Evolutionary conservation across 1,140 invertebrate genomes (phyloP).

Genomic region (Adoxophyes honmai): DNA sequence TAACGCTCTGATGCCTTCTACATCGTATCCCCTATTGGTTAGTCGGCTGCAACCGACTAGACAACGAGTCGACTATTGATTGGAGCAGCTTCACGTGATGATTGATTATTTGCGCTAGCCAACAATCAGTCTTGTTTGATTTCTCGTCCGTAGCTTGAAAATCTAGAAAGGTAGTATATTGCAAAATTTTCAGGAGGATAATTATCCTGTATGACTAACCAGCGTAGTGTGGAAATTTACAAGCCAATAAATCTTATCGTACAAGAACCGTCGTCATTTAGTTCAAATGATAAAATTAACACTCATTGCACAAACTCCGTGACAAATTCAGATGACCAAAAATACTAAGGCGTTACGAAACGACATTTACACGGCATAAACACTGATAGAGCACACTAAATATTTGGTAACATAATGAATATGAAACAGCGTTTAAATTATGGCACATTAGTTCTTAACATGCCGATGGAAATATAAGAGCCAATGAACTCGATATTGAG

Average conservation of each 20-base stretch:
- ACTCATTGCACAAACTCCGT: background rate
- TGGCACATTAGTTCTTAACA: constrained; percentile 2
- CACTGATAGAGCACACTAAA: background rate
- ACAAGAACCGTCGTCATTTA: background rate
- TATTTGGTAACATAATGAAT: constrained; percentile 10
- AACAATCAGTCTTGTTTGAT: no score
- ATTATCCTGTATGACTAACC: no score
- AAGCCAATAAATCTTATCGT: constrained; percentile 1
- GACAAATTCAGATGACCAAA: background rate
- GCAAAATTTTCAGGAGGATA: no score
- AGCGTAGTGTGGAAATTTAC: background rate
- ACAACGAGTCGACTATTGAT: no score
- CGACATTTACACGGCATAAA: background rate
- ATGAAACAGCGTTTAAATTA: constrained; percentile 7
- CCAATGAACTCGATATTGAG: background rate
- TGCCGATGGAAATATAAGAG: background rate
- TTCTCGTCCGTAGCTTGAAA: no score
- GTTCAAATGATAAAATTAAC: constrained; percentile 9
- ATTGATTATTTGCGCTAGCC: no score
- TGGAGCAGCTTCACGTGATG: no score
- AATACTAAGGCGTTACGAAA: constrained; percentile 2
- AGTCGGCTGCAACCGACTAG: no score
- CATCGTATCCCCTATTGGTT: no score
- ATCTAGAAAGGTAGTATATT: no score
- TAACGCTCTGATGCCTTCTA: no score